phyloP scores from a whole-genome alignment of 2,113 vertebrate genomes.

The Himantopus leucocephalus region DNA sequence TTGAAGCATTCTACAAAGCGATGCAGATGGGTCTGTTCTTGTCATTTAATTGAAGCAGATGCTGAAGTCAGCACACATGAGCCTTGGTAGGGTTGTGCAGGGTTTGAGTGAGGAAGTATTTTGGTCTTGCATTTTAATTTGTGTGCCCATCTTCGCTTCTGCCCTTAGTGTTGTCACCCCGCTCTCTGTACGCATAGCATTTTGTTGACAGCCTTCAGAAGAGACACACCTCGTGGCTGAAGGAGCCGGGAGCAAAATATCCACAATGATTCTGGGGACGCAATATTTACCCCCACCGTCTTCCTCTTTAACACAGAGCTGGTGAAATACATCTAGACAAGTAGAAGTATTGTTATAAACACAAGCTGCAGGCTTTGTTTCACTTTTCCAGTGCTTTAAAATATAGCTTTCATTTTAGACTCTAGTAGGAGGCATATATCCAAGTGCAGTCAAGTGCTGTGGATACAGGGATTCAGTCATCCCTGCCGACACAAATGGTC shows the following conservation, averaged over 20 bases:
- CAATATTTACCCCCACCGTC: background rate
- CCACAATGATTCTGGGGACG: background rate
- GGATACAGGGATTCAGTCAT: background rate
- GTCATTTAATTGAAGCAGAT: background rate
- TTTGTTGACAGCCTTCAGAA: background rate
- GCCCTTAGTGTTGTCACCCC: background rate
- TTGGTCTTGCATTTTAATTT: background rate
- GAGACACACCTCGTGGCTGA: background rate
- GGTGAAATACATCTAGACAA: background rate
- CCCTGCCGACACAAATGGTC: background rate
- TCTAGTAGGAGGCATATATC: conserved; percentile 43
- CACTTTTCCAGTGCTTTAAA: conserved; percentile 19
- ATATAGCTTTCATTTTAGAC: conserved; percentile 51
- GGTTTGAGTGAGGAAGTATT: background rate
- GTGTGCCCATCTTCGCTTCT: background rate
- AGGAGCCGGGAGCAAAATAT: background rate
- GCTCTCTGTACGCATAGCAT: fast-evolving
- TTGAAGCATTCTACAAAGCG: background rate
- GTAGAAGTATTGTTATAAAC: conserved; percentile 26
- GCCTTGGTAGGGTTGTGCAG: background rate
- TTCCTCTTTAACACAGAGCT: background rate
- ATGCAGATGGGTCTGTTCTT: background rate
- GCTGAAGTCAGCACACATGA: background rate
- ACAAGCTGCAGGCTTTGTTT: conserved; percentile 32
- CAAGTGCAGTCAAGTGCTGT: conserved; percentile 17